A percentile compares a stretch with the other conserved stretches of the same genome.
phyloP scores from a whole-genome alignment of 2,888 invertebrate species.

The Andrena minutula region DNA sequence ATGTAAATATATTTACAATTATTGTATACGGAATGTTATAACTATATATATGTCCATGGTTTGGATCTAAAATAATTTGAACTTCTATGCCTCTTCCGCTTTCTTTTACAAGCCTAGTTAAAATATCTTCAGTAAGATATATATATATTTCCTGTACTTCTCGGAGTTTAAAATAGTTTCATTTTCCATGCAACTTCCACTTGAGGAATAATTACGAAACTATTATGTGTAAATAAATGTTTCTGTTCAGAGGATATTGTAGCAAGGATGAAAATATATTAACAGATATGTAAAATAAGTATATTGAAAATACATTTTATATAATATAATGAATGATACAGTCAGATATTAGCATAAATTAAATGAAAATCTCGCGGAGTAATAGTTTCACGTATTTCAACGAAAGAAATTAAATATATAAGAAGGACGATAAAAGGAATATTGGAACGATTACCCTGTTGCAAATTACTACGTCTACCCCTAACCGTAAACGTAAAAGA shows the following conservation, averaged over 20 bases:
- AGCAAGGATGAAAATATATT: conserved; percentile 7
- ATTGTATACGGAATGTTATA: conserved; percentile 32
- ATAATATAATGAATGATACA: conserved; percentile 19
- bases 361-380: conserved; percentile 24
- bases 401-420: conserved; percentile 20
- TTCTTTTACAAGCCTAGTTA: conserved; percentile 30
- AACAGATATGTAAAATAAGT: conserved; percentile 38
- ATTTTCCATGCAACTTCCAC: conserved; percentile 16
- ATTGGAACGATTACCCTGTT: conserved; percentile 62
- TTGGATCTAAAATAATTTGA: conserved; percentile 35
- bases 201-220: neutral
- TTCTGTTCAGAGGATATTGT: neutral
- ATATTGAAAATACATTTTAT: conserved; percentile 42
- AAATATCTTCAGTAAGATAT: conserved; percentile 29
- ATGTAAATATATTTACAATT: conserved; percentile 43
- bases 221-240: neutral
- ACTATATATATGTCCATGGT: conserved; percentile 7
- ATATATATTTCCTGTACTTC: conserved; percentile 9
- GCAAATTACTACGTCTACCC: conserved; percentile 43
- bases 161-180: conserved; percentile 13
- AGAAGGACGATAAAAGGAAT: conserved; percentile 25
- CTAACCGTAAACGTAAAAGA: conserved; percentile 49
- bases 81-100: conserved; percentile 11
- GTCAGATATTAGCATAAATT: conserved; percentile 13
- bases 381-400: conserved; percentile 18